phyloP scores from a whole-genome alignment of 1,140 invertebrate genomes.

The Leptoteleia sp. region DNA sequence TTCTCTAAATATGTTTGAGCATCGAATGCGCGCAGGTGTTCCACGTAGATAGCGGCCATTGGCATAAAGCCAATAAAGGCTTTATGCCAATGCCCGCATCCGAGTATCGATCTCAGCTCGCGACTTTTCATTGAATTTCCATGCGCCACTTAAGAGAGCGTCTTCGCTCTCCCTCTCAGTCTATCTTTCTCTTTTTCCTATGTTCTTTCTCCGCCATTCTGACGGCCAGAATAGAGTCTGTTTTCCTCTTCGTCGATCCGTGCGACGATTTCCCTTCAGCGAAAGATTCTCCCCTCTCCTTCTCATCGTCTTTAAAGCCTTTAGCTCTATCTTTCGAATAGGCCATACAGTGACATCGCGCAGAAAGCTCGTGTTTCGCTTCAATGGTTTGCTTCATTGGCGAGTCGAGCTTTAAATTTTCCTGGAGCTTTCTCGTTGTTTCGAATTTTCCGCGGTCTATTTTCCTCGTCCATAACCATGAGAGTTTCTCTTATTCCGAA shows the following conservation, averaged over 20 bases:
- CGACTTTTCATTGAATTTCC: constrained; percentile 79
- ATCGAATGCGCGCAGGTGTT: constrained; percentile 78
- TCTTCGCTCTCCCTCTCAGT: too few relatives aligned
- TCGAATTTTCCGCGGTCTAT: constrained; percentile 16
- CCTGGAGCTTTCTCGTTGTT: constrained; percentile 26
- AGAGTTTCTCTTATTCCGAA: constrained; percentile 8
- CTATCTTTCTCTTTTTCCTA: too few relatives aligned
- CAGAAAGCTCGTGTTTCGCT: constrained; percentile 61
- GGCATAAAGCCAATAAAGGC: constrained; percentile 79
- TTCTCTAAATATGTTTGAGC: constrained; percentile 70
- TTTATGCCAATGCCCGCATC: constrained; percentile 74
- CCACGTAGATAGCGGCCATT: constrained; percentile 80
- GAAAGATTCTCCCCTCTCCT: constrained; percentile 12
- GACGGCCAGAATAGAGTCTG: not conserved
- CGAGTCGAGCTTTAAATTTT: constrained; percentile 61
- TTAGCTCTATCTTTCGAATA: constrained; percentile 62
- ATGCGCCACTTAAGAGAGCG: constrained; percentile 72
- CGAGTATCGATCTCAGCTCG: constrained; percentile 76
- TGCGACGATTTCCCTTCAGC: constrained; percentile 23
- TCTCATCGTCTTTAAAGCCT: constrained; percentile 28
- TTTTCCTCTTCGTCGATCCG: not conserved
- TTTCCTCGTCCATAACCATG: not conserved
- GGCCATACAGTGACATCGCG: constrained; percentile 59
- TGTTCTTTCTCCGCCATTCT: constrained; percentile 41
- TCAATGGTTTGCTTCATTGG: constrained; percentile 62